Evolutionary conservation across 2,888 invertebrate species (phyloP), one percentile per base, ranked within the genome.

Genomic region (Andrena flavipes): DNA sequence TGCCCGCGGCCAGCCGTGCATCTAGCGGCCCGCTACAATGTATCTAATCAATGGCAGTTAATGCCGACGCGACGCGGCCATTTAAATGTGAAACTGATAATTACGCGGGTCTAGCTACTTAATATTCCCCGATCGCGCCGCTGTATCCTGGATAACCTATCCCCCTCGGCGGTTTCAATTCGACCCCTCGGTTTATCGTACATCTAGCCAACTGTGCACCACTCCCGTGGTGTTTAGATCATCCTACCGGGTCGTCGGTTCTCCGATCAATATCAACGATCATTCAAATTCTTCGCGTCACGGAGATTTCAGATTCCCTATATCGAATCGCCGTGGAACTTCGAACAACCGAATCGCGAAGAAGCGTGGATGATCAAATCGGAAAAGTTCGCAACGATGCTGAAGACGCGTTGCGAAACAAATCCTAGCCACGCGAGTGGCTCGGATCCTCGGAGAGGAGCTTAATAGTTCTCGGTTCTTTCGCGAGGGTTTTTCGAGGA

Each of bases 401-500:
- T 2, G 8, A 5, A 20, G 29, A 56, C 20, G 35, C 5, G 13
- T 33, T 65, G 42, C 42, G 59, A 29, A 23, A 23, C n/a, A 51
- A 48, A 62, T 35, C n/a, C n/a, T n/a, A n/a, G 30, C 29, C 16
- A 30, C 20, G 7, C n/a, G 29, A 0, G 54, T 20, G 20, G 16
- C 23, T 63, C 7, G 48, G 48, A 20, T 29, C 62, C 63, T 42
- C 35, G 13, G n/a, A 2, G 26, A 30, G 26, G 29, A 13, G 54
- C 62, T 76, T 59, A n/a, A n/a, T n/a, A 33, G 23, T 10, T n/a
- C 23, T 48, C 13, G 23, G 20, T 56, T 69, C 68, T 78, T 76
- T 54, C 73, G 71, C 54, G 75, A 72, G 83, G 82, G 80, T 88
- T 87, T 88, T 84, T 82, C 80, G 84, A 69, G 78, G 72, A 72